Percentiles rank a stretch among this genome's conserved stretches.
Evolutionary conservation across 1,140 invertebrate genomes (phyloP).

Genomic region (Zaprionus davidi): DNA sequence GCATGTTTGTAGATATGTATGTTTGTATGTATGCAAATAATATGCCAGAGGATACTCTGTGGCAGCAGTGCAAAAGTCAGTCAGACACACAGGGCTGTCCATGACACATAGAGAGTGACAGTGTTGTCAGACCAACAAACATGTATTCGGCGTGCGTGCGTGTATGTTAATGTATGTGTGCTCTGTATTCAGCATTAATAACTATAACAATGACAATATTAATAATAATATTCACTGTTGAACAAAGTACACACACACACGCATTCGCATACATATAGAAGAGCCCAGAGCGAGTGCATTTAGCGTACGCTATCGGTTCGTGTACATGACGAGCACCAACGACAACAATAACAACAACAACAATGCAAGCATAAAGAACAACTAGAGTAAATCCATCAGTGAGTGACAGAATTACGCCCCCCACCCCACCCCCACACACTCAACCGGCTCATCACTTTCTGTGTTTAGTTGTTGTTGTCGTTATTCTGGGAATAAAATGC

Average conservation of each 20-base stretch:
- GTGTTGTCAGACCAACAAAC: slow-evolving; percentile 15
- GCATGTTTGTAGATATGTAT: no score
- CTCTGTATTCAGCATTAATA: slow-evolving; percentile 61
- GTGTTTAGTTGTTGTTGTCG: slow-evolving; percentile 21
- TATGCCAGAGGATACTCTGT: neutral
- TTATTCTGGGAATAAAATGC: slow-evolving; percentile 33
- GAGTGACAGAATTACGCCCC: slow-evolving; percentile 31
- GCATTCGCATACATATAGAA: slow-evolving; percentile 10
- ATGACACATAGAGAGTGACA: slow-evolving; percentile 33
- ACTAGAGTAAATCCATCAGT: slow-evolving; percentile 77
- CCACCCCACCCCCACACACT: no score
- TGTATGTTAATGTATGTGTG: slow-evolving; percentile 22
- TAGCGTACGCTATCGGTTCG: slow-evolving; percentile 47
- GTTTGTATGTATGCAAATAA: neutral
- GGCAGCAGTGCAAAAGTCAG: slow-evolving; percentile 2
- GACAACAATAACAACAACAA: slow-evolving; percentile 52
- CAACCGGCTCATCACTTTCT: slow-evolving; percentile 1
- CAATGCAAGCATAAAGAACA: slow-evolving; percentile 68
- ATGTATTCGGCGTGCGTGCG: neutral
- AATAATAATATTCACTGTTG: slow-evolving; percentile 71
- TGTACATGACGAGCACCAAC: slow-evolving; percentile 20
- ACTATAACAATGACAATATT: slow-evolving; percentile 70
- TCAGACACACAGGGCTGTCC: slow-evolving; percentile 8
- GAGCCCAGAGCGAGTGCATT: slow-evolving; percentile 34
- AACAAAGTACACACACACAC: slow-evolving; percentile 64